A percentile compares a stretch with the other conserved stretches of the same genome.
phyloP scores from a whole-genome alignment of 2,113 vertebrate species.

The Vidua chalybeata region DNA sequence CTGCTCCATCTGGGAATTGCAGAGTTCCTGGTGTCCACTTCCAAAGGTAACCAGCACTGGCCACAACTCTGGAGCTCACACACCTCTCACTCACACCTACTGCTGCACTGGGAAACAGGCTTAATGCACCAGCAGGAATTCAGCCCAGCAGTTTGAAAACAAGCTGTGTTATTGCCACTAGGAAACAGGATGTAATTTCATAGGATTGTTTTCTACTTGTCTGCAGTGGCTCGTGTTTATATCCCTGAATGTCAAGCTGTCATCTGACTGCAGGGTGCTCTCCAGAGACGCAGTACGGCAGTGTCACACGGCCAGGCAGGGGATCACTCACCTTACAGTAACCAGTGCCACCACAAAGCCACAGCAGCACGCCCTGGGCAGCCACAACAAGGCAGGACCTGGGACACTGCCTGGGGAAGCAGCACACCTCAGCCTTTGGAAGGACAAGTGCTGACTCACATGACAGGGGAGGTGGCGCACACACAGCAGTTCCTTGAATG shows the following conservation, averaged over 20 bases:
- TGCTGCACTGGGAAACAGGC: not conserved
- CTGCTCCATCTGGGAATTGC: not conserved
- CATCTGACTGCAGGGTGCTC: conserved; percentile 32
- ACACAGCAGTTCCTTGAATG: not conserved
- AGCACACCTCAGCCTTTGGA: not conserved
- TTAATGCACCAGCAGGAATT: not conserved
- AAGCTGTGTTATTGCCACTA: conserved; percentile 31
- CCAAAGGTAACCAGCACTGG: not conserved
- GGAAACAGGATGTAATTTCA: conserved; percentile 63
- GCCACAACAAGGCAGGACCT: not conserved
- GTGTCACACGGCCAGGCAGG: not conserved
- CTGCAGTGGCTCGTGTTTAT: not conserved
- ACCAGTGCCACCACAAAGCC: not conserved
- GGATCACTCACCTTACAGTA: not conserved
- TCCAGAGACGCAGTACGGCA: not conserved
- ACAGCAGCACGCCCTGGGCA: not conserved
- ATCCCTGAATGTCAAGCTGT: conserved; percentile 36
- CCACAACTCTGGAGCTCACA: not conserved
- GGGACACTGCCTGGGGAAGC: not conserved
- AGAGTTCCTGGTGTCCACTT: not conserved
- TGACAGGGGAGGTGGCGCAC: not conserved
- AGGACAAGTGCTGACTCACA: not conserved
- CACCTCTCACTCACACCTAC: not conserved
- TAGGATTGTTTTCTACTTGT: conserved; percentile 46
- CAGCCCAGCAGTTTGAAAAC: conserved; percentile 30